Percentiles rank a stretch among this genome's conserved stretches.
These are phyloP conservation scores for Prionailurus bengalensis DNA, from an alignment of 2,113 vertebrate genomes.

Conservation along the genomic window DNA sequence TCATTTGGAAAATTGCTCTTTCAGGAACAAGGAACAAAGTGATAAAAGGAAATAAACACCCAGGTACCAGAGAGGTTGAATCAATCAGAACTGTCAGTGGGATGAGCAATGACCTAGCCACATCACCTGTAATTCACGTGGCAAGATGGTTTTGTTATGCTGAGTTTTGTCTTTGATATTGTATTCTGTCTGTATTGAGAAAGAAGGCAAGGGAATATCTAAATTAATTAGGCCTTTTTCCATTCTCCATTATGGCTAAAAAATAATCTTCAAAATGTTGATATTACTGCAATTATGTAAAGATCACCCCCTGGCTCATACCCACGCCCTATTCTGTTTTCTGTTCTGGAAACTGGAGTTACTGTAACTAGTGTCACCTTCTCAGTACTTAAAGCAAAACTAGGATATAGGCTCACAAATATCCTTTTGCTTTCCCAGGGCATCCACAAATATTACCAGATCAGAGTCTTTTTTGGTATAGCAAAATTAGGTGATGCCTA, in stretches of 20 bases:
- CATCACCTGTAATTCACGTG: neutral
- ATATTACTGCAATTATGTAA: neutral
- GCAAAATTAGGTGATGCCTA: neutral
- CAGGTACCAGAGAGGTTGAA: neutral
- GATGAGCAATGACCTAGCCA: neutral
- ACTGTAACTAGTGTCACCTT: neutral
- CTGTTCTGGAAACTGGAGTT: neutral
- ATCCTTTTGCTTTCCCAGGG: neutral
- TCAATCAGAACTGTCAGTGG: neutral
- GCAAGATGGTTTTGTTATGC: neutral
- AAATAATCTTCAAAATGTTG: conserved; percentile 1
- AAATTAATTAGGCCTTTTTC: neutral
- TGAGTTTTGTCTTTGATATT: neutral
- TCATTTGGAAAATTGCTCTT: neutral
- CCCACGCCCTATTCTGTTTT: neutral
- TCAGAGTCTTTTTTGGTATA: neutral
- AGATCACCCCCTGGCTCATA: neutral
- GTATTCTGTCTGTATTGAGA: neutral
- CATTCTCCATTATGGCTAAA: neutral
- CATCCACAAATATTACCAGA: neutral
- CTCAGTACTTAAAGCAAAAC: neutral
- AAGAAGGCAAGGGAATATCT: neutral
- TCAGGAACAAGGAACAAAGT: neutral
- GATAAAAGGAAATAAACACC: neutral
- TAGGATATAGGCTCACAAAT: too few species aligned